Evolutionary conservation across 2,888 invertebrate species (phyloP), one percentile per base, ranked within the genome.

Genomic region (Himalopsyche kuldschensis): DNA sequence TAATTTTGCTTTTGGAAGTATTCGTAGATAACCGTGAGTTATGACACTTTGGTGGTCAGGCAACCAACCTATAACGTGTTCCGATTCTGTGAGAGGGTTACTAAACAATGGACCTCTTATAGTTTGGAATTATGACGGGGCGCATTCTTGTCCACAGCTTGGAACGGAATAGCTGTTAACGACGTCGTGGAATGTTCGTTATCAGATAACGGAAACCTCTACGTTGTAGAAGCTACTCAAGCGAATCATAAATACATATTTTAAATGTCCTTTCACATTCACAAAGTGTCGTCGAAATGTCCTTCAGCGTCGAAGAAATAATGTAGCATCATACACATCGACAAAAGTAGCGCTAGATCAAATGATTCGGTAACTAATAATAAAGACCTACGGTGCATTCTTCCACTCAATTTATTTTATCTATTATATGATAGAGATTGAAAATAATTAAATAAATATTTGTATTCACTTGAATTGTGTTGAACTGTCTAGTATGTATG

Each of bases 81-180:
- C 69, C 69, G 27, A 27, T 69, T 69, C 69, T 69, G 69, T 69
- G 69, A 69, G 69, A 69, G 69, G 69, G 69, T 69, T 69, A 27
- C 69, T 69, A 69, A 69, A 69, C 69, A 69, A 69, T 69, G 69
- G 69, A 69, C 69, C 69, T 69, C 69, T 69, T 69, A 69, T 69
- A 69, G 69, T 69, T 69, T 69, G 69, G 27, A 69, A 69, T 69
- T 69, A 69, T 69, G 69, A 69, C 69, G 69, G 63, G 69, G 69
- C 69, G 69, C 69, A 69, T 69, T 69, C 69, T 69, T 69, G 69
- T 69, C 69, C 69, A 69, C 69, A 69, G 69, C 69, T 69, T 69
- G 69, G 69, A 69, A 69, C 15, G 69, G 69, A 69, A 69, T 69
- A 27, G 69, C 69, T 69, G 69, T 69, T 69, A 69, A 69, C 69